Evolutionary conservation across 2,113 vertebrate species (phyloP).

Genomic region (Tricholaema leucomelas): DNA sequence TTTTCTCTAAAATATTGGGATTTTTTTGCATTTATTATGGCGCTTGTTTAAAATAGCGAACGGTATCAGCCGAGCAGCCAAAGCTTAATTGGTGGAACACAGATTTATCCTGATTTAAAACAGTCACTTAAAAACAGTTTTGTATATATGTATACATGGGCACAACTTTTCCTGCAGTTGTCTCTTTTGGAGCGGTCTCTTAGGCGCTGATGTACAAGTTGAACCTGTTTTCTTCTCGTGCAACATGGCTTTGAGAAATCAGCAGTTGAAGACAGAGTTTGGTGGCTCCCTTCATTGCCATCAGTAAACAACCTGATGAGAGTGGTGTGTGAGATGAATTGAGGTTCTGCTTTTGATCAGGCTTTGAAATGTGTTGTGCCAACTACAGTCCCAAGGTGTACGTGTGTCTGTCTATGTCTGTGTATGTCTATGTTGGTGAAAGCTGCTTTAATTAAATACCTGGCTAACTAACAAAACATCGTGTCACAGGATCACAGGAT

Average conservation of each 20-base stretch:
- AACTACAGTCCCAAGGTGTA: neutral
- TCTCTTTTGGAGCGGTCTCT: constrained; percentile 62
- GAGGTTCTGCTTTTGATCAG: constrained; percentile 7
- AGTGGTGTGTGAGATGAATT: neutral
- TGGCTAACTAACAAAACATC: neutral
- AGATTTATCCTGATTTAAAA: constrained; percentile 68
- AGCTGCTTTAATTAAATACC: neutral
- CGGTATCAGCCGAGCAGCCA: constrained; percentile 28
- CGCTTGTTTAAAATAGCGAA: constrained; percentile 60
- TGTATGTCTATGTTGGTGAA: neutral
- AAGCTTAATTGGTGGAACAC: constrained; percentile 66
- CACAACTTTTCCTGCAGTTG: constrained; percentile 63
- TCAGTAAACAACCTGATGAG: neutral
- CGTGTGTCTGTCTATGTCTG: fast-evolving
- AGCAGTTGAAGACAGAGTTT: constrained; percentile 22
- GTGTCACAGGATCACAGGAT: too few species aligned
- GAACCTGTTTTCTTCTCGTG: constrained; percentile 53
- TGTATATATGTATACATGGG: constrained; percentile 67
- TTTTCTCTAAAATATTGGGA: constrained; percentile 78
- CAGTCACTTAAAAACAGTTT: constrained; percentile 67
- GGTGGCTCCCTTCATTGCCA: neutral
- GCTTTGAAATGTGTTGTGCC: neutral
- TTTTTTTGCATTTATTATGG: constrained; percentile 76
- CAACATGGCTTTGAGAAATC: constrained; percentile 41
- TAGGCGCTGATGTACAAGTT: constrained; percentile 45